Evolutionary conservation across 1,140 invertebrate genomes (phyloP), one percentile per base, ranked within the genome.

Genomic region (Zaprionus vittiger): DNA sequence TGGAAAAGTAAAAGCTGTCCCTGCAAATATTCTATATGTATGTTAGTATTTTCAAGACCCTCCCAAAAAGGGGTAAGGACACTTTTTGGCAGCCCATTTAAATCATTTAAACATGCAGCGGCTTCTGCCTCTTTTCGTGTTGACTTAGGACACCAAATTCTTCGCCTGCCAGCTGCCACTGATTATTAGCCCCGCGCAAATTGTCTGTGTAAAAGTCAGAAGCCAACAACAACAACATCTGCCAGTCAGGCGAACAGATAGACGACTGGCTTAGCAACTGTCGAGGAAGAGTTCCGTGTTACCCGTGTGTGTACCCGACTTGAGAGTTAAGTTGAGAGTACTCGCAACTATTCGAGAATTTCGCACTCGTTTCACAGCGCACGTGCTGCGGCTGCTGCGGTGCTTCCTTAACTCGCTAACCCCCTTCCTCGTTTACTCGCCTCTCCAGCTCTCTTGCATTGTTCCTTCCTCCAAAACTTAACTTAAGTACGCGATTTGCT

Each of bases 1-100:
- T 84, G 81, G 81, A 84, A 84, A 84, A 84, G 81, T 84, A 84
- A 84, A 84, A 84, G 81, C 81, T 78, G 81, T 66, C 60, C 62
- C 62, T 65, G 56, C 61, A 72, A 70, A 76, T 60, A 54, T 47
- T 47, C 41, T 17, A 47, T 47, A 47, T 47, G 41, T 47, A 34
- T 34, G 31, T 34, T 34, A 41, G 38, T 64, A 57, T 70, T 61
- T 59, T 65, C 20, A 47, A 57, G 37, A 57, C 54, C 11, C 54
- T 47, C 41, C 47, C 68, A 31, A 71, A 81, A 83, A 71, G 62
- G 69, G 80, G 74, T 82, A 64, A 79, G 24, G n/a, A 22, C 5
- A 47, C 26, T 56, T 15, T 26, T 17, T 31, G n/a, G 41, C 34
- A 56, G 55, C 44, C 55, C 28, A 49, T 64, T 65, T 71, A 84